Evolutionary conservation across 2,888 invertebrate species (phyloP).

Genomic region (Yponomeuta plumbellus): DNA sequence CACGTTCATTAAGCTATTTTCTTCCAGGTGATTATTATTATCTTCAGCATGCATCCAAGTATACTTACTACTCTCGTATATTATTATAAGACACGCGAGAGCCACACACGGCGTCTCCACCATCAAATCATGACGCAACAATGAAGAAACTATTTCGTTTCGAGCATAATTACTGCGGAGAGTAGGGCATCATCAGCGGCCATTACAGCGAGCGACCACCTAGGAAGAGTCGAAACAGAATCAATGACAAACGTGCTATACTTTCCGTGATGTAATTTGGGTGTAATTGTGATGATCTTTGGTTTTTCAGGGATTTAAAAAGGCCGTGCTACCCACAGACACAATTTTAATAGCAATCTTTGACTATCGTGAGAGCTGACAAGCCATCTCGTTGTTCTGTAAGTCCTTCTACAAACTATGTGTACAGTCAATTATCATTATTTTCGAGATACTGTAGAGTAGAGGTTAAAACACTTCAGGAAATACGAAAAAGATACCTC

Average conservation of each 20-base stretch:
- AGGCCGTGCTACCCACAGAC: too few species aligned
- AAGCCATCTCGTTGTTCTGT: too few species aligned
- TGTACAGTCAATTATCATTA: too few species aligned
- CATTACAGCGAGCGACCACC: conserved; percentile 57
- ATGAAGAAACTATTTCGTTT: conserved; percentile 52
- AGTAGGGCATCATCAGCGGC: conserved; percentile 46
- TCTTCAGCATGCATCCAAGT: not conserved
- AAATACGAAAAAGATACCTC: too few species aligned
- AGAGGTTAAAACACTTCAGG: too few species aligned
- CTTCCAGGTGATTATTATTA: not conserved
- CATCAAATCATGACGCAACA: conserved; percentile 45
- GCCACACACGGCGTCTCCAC: conserved; percentile 53
- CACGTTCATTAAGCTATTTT: not conserved
- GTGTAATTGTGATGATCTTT: not conserved
- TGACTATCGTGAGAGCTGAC: too few species aligned
- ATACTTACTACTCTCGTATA: not conserved
- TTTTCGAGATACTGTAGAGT: too few species aligned
- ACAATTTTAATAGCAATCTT: too few species aligned
- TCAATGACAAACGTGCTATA: conserved; percentile 12
- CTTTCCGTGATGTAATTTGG: not conserved
- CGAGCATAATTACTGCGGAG: conserved; percentile 53
- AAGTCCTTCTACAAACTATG: too few species aligned
- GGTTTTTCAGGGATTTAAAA: too few species aligned
- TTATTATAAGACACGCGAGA: conserved; percentile 25
- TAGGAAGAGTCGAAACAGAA: conserved; percentile 26